A percentile compares a stretch with the other conserved stretches of the same genome.
Evolutionary conservation across 2,888 invertebrate genomes (phyloP).

Genomic region (Rhodophaea formosa): DNA sequence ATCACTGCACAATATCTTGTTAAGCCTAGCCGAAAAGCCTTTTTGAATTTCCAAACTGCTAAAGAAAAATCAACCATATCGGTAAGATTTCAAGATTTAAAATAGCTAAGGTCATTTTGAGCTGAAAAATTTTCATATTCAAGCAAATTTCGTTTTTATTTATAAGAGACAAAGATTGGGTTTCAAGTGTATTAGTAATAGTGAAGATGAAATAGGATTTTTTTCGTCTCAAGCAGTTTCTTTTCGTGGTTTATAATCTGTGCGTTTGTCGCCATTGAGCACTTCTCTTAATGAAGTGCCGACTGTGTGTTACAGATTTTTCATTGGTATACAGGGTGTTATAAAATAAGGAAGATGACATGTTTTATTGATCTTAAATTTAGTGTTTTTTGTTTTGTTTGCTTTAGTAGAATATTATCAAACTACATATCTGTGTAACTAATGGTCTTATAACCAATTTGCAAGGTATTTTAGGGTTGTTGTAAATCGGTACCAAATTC

Average conservation of each 20-base stretch:
- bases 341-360: not conserved
- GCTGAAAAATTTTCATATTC: slow-evolving; percentile 12
- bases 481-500: too few relatives aligned
- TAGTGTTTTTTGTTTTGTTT: too few relatives aligned
- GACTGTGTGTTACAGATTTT: slow-evolving; percentile 29
- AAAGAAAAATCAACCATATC: slow-evolving; percentile 18
- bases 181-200: slow-evolving; percentile 21
- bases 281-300: slow-evolving; percentile 48
- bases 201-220: too few relatives aligned
- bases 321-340: slow-evolving; percentile 18
- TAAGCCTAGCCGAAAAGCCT: slow-evolving; percentile 40
- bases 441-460: too few relatives aligned
- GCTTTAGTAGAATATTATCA: too few relatives aligned
- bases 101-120: slow-evolving; percentile 14
- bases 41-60: slow-evolving; percentile 7
- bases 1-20: slow-evolving; percentile 59
- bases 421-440: too few relatives aligned
- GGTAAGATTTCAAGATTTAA: accelerated
- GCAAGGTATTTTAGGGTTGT: too few relatives aligned
- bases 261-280: slow-evolving; percentile 45
- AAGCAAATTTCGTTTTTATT: slow-evolving; percentile 5
- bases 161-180: not conserved
- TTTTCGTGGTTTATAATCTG: slow-evolving; percentile 50
- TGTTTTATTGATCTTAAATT: not conserved
- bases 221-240: not conserved